phyloP scores from a whole-genome alignment of 2,797 vertebrate species.

The Sciurus vulgaris region DNA sequence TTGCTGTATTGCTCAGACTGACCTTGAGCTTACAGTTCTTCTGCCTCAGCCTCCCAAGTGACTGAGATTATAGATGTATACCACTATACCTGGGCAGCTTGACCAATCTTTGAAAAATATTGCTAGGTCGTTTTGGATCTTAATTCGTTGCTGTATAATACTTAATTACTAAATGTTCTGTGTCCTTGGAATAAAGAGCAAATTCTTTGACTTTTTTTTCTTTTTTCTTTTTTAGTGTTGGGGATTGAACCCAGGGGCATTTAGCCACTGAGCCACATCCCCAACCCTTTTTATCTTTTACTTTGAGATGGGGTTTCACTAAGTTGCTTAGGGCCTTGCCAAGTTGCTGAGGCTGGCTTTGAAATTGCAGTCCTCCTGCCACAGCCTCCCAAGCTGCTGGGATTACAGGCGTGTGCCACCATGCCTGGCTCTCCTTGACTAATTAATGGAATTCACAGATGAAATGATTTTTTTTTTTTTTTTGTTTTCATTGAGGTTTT shows the following conservation, averaged over 20 bases:
- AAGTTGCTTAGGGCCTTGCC: no score
- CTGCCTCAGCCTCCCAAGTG: background rate
- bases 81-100: background rate
- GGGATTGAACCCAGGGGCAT: no score
- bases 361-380: no score
- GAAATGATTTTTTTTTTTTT: background rate
- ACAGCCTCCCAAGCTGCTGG: no score
- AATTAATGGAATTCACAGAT: slow-evolving; percentile 34
- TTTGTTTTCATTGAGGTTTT: background rate
- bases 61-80: background rate
- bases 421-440: background rate
- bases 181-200: slow-evolving; percentile 56
- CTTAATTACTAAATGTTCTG: slow-evolving; percentile 51
- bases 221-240: no score
- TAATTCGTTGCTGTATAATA: slow-evolving; percentile 32
- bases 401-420: no score
- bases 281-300: no score
- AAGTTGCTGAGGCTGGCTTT: no score
- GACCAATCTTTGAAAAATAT: slow-evolving; percentile 50
- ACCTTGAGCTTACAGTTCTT: background rate
- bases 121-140: slow-evolving; percentile 40
- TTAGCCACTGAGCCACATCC: no score
- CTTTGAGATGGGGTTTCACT: no score
- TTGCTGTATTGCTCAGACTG: background rate
- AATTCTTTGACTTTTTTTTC: no score